Conservation (phyloP, 2,113 vertebrate genomes). For the Cygnus atratus region DNA sequence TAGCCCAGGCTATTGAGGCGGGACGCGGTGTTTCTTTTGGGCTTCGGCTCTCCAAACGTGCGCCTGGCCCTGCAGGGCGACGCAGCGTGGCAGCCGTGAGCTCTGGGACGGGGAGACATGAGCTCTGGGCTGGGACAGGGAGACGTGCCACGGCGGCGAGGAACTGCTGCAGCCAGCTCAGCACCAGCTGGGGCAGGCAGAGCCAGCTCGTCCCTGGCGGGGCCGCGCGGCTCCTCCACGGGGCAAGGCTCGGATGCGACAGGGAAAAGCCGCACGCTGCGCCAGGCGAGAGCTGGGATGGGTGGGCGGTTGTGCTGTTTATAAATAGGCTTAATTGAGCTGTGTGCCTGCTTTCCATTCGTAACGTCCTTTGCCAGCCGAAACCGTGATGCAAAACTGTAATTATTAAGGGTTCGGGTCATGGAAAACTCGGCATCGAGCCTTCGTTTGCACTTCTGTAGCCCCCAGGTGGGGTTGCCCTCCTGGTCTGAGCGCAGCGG, state of each 20-base stretch:
- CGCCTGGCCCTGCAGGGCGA: background rate
- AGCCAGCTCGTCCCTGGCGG: background rate
- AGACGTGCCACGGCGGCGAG: background rate
- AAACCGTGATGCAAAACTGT: background rate
- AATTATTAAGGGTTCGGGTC: background rate
- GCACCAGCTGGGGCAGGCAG: background rate
- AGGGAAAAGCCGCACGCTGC: background rate
- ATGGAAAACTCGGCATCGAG: rapidly evolving
- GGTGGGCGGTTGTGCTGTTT: background rate
- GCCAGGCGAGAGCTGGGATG: background rate
- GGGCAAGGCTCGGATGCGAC: background rate
- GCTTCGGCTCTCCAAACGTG: background rate
- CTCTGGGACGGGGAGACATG: background rate
- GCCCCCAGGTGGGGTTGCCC: too few species aligned
- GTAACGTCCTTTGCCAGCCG: background rate
- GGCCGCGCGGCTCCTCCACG: background rate
- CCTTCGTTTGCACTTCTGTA: background rate
- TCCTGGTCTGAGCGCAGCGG: background rate
- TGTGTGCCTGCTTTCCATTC: background rate
- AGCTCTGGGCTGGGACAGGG: background rate
- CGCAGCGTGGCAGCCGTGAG: background rate
- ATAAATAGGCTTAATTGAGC: background rate
- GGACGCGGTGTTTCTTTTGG: background rate
- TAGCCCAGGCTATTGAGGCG: rapidly evolving
- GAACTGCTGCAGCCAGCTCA: background rate